Base-by-base conservation (phyloP, 2,797 vertebrate species). In the Pipistrellus pygmaeus region DNA sequence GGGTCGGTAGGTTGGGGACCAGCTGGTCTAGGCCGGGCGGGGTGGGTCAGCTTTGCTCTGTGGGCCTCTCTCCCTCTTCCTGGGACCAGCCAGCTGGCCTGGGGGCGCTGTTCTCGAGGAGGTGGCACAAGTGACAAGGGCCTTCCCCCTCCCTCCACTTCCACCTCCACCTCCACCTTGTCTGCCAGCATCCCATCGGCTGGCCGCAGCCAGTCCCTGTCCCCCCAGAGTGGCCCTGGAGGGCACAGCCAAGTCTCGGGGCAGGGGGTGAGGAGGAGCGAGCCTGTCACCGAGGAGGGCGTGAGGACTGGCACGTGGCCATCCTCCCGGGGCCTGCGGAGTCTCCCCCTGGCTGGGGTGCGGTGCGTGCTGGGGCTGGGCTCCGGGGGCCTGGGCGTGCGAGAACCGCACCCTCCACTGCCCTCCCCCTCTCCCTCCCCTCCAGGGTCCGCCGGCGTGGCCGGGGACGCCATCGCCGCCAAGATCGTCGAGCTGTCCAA, bases 401-500 rank as follows among this genome's bases (percentile, higher is more conserved):
- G 8, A 13, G 4, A 21, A 30, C 30, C 60, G 21, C 9, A 20
- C 46, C 48, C 93, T 18, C 55, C 21, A 55, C 15, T 14, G 62
- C 32, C 15, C 51, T 85, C 57, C 1, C 51, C 2, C 41, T 1
- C 0, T 51, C 41, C 75, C 46, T 77, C 94, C 62, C 95, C 93
- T 35, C 95, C 99, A 99, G 99, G 99, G 46, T 98, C 98, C 0
- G 96, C 98, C 0, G 99, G 99, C 17, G 68, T 99, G 72, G 97
- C 98, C 5, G 99, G 99, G 76, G 99, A 99, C 27, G 97, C 98
- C 30, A 99, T 99, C 2, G 99, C 99, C 88, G 98, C 98, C 77
- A 99, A 99, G 98, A 99, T 99, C 0, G 98, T 99, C 4, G 99
- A 99, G 93, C 95, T 99, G 96, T 99, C 99, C 73, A 99, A 99